These are phyloP conservation scores for Gavialis gangeticus DNA, from an alignment of 2,113 vertebrate species.

Conservation along the genomic window DNA sequence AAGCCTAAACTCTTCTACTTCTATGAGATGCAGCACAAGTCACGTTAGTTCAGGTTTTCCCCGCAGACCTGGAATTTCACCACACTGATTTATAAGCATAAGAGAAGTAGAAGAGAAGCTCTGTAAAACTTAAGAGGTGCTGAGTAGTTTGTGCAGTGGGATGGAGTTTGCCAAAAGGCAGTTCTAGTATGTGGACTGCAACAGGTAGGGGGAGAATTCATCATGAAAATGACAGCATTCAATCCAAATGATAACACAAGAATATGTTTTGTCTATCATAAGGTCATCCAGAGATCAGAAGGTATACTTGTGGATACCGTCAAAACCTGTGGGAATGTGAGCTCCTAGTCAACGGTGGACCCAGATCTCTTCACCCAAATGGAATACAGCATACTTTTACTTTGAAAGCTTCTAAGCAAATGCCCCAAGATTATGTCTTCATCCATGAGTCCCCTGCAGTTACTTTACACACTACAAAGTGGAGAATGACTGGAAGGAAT, in stretches of 20 bases:
- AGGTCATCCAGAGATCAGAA: neutral
- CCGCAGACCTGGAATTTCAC: neutral
- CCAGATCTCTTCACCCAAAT: rapidly evolving
- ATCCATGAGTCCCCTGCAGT: neutral
- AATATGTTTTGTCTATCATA: neutral
- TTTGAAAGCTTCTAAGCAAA: neutral
- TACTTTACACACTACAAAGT: neutral
- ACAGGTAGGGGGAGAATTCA: neutral
- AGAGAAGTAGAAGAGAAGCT: too few species aligned
- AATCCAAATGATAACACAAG: neutral
- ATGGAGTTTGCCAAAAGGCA: neutral
- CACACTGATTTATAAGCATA: neutral
- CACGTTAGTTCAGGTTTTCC: neutral
- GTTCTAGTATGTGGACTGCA: neutral
- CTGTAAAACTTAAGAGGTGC: neutral
- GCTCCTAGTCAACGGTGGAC: rapidly evolving
- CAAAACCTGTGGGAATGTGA: neutral
- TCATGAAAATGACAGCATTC: neutral
- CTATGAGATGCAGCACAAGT: neutral
- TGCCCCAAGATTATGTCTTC: neutral
- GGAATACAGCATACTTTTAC: rapidly evolving
- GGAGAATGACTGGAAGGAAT: neutral
- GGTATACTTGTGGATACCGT: neutral
- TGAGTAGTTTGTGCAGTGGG: neutral
- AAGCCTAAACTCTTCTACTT: neutral